Percentiles rank a stretch among this genome's conserved stretches.
Conservation (phyloP, 2,888 invertebrate species). For the Microplitis deprimator region DNA sequence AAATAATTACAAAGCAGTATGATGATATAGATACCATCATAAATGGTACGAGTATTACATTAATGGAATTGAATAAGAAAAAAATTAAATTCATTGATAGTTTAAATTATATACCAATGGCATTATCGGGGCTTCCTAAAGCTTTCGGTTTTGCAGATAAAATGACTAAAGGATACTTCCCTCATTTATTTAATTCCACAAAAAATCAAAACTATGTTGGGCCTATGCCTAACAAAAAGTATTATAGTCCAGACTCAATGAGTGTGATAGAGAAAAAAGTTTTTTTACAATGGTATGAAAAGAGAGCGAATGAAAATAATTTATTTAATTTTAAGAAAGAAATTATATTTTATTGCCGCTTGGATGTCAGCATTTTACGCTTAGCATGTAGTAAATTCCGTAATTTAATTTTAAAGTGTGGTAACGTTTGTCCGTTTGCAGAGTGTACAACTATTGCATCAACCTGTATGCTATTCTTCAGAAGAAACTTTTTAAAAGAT, state of each 20-base stretch:
- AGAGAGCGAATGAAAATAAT: not conserved
- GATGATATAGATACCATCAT: not conserved
- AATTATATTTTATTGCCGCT: not conserved
- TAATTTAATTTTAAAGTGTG: slow-evolving; percentile 48
- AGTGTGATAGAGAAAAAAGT: not conserved
- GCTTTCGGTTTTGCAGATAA: not conserved
- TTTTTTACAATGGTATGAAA: not conserved
- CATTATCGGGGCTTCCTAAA: not conserved
- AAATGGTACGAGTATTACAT: not conserved
- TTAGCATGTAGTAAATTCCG: slow-evolving; percentile 56
- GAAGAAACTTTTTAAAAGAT: slow-evolving; percentile 33
- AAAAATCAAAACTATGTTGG: not conserved
- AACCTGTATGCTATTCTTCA: slow-evolving; percentile 35
- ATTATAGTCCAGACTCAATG: not conserved
- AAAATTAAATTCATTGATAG: not conserved
- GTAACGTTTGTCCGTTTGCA: slow-evolving; percentile 55
- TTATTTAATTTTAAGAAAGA: not conserved
- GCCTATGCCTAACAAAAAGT: not conserved
- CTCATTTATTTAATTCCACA: not conserved
- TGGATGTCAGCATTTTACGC: slow-evolving; percentile 55
- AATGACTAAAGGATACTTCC: not conserved
- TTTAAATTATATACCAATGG: not conserved
- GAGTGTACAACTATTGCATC: slow-evolving; percentile 49
- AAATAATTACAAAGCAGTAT: not conserved
- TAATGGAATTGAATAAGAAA: not conserved